phyloP scores from a whole-genome alignment of 92 coral and sea anemone genomes.

The Montipora capitata region DNA sequence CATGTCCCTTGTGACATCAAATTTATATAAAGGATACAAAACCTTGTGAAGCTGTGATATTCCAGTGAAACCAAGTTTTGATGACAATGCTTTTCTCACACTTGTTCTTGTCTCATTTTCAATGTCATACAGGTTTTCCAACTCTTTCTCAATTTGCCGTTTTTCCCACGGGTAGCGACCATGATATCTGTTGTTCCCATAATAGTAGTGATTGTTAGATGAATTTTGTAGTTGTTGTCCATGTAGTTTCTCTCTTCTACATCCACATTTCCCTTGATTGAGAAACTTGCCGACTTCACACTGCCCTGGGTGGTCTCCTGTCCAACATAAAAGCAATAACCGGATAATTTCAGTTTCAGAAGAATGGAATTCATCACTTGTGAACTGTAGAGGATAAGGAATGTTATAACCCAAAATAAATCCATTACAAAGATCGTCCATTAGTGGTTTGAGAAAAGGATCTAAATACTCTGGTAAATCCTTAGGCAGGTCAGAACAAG shows the following conservation, averaged over 20 bases:
- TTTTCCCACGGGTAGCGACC: no score
- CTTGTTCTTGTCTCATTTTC: no score
- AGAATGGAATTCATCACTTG: constrained; percentile 10
- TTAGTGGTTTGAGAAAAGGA: constrained; percentile 74
- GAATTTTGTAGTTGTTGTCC: constrained; percentile 50
- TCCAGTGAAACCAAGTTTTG: no score
- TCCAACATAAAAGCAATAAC: constrained; percentile 70
- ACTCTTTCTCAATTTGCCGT: no score
- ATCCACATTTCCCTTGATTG: constrained; percentile 79
- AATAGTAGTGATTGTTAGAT: constrained; percentile 65
- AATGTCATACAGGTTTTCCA: no score
- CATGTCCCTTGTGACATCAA: no score
- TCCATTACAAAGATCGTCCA: constrained; percentile 65
- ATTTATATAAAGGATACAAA: no score
- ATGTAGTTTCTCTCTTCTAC: constrained; percentile 78
- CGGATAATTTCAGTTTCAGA: constrained; percentile 62
- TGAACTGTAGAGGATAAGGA: constrained; percentile 26
- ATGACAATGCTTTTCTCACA: no score
- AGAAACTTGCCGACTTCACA: constrained; percentile 64
- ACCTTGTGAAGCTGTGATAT: no score
- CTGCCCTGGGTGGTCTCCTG: constrained; percentile 85
- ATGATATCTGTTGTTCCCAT: constrained; percentile 78
- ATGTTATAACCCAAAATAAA: constrained; percentile 71
- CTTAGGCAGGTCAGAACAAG: constrained; percentile 50
- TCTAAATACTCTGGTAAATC: constrained; percentile 50